Evolutionary conservation across 2,888 invertebrate species (phyloP).

Genomic region (Archips crataeganus): DNA sequence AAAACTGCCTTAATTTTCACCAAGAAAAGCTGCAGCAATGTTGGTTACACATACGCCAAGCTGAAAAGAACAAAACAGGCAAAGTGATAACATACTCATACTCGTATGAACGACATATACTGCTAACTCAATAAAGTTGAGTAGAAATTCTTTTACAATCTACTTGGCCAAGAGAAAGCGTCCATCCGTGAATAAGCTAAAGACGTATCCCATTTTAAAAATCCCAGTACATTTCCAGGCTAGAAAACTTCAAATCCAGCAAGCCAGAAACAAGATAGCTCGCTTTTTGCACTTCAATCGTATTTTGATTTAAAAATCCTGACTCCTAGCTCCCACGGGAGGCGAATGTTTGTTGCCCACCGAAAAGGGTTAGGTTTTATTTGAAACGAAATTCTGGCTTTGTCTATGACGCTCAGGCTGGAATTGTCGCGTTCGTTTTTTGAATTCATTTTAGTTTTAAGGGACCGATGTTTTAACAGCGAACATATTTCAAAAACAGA

Average conservation of each 20-base stretch:
- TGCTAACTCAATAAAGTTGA: background rate
- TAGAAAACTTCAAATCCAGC: conserved; percentile 39
- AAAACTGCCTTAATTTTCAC: background rate
- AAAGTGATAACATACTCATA: background rate
- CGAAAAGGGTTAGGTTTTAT: conserved; percentile 37
- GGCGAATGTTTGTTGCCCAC: conserved; percentile 30
- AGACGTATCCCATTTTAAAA: conserved; percentile 38
- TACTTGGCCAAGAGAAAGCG: conserved; percentile 25
- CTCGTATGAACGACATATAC: background rate
- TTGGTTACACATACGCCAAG: background rate
- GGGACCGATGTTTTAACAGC: background rate
- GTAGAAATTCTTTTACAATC: conserved; percentile 18
- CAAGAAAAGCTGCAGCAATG: background rate
- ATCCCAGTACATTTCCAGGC: conserved; percentile 39
- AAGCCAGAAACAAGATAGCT: conserved; percentile 41
- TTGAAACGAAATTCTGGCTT: conserved; percentile 30
- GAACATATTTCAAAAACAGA: background rate
- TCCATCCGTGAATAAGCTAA: conserved; percentile 34
- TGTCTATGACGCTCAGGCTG: conserved; percentile 22
- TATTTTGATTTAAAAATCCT: conserved; percentile 43
- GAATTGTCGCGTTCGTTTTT: conserved; percentile 3
- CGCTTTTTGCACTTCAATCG: conserved; percentile 42
- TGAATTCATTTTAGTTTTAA: background rate
- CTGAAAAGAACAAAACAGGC: background rate
- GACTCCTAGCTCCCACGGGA: conserved; percentile 32